phyloP scores from a whole-genome alignment of 2,113 vertebrate species.

The Rhinogobius similis region DNA sequence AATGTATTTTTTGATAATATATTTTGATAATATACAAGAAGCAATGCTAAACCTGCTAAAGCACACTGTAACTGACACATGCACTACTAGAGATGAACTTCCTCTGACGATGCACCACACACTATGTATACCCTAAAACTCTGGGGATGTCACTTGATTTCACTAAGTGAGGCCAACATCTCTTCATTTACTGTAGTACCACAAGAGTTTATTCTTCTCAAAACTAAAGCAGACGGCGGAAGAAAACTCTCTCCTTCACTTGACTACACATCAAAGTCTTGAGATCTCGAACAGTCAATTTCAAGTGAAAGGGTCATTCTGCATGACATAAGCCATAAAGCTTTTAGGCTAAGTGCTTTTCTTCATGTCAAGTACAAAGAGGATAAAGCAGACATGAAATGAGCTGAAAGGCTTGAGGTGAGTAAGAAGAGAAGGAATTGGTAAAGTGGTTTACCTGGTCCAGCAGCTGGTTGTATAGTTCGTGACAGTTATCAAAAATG shows the following conservation, averaged over 20 bases:
- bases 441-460: slow-evolving; percentile 84
- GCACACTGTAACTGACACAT: not conserved
- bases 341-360: slow-evolving; percentile 15
- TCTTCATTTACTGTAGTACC: not conserved
- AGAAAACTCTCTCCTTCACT: not conserved
- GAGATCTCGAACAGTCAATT: not conserved
- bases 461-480: slow-evolving; percentile 91
- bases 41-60: not conserved
- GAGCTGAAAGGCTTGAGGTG: slow-evolving; percentile 6
- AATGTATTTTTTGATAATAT: no score
- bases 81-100: not conserved
- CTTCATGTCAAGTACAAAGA: slow-evolving; percentile 9
- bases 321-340: slow-evolving; percentile 11
- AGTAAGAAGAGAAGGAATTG: not conserved
- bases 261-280: slow-evolving; percentile 12
- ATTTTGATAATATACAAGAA: no score
- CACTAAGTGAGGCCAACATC: slow-evolving; percentile 9
- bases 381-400: not conserved
- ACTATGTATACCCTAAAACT: slow-evolving; percentile 4
- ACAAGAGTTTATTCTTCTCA: slow-evolving; percentile 1
- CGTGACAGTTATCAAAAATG: slow-evolving; percentile 97
- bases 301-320: slow-evolving; percentile 7
- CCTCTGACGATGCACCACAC: not conserved
- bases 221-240: not conserved
- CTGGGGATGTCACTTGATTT: slow-evolving; percentile 5